Percentiles rank a stretch among this genome's conserved stretches.
Evolutionary conservation across 2,797 vertebrate species (phyloP).

Genomic region (Rhinogobio ventralis): DNA sequence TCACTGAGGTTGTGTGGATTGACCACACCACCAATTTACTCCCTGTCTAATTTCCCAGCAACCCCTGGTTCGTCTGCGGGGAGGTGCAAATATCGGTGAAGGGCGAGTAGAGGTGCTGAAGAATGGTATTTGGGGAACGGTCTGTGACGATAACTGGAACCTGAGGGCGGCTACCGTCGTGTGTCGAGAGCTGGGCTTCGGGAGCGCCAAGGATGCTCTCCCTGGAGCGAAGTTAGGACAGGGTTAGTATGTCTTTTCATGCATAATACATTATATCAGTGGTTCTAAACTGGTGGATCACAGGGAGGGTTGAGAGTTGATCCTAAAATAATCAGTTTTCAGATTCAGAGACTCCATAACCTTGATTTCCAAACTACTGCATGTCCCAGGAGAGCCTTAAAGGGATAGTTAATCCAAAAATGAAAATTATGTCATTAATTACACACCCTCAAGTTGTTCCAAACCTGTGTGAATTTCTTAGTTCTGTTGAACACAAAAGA

Average conservation of each 20-base stretch:
- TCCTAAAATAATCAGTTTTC: neutral
- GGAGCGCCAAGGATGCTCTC: slow-evolving; percentile 91
- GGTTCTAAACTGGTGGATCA: neutral
- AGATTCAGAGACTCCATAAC: neutral
- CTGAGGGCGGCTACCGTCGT: slow-evolving; percentile 89
- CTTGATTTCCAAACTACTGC: neutral
- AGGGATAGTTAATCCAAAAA: too few species aligned
- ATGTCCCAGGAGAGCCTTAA: neutral
- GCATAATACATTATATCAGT: neutral
- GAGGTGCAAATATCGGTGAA: slow-evolving; percentile 89
- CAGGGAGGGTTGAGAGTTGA: neutral
- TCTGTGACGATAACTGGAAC: slow-evolving; percentile 93
- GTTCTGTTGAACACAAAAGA: too few species aligned
- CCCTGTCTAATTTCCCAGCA: slow-evolving; percentile 75
- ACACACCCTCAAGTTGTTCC: too few species aligned
- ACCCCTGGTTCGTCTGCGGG: slow-evolving; percentile 90
- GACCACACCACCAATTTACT: neutral
- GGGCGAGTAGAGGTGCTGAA: slow-evolving; percentile 94
- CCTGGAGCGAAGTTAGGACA: slow-evolving; percentile 85
- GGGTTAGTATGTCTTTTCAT: slow-evolving; percentile 77
- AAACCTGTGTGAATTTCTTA: too few species aligned
- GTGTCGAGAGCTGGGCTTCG: slow-evolving; percentile 94
- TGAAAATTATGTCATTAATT: too few species aligned
- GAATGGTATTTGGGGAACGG: slow-evolving; percentile 92
- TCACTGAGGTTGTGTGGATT: slow-evolving; percentile 5